Percentiles rank a stretch among this genome's conserved stretches.
Evolutionary conservation across 2,113 vertebrate species (phyloP).

Genomic region (Anoplopoma fimbria): DNA sequence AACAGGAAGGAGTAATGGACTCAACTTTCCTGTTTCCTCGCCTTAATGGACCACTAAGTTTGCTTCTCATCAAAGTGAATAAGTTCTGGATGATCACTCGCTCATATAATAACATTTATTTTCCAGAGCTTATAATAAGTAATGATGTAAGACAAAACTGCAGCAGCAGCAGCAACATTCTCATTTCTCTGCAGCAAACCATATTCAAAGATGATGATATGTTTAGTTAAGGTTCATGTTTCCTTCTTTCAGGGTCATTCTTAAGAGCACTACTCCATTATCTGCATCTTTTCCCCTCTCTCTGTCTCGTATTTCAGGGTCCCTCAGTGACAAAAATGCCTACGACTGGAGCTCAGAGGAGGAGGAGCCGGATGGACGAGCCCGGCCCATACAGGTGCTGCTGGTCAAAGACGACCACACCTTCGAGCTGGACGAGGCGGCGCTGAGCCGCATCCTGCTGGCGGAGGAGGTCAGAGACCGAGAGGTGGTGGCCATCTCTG

Average conservation of each 20-base stretch:
- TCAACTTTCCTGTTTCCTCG: constrained; percentile 27
- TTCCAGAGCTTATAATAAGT: not conserved
- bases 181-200: not conserved
- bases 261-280: not conserved
- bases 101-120: constrained; percentile 13
- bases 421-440: constrained; percentile 95
- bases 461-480: constrained; percentile 92
- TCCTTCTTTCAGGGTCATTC: not conserved
- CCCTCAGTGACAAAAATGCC: constrained; percentile 89
- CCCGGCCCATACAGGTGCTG: constrained; percentile 94
- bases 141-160: not conserved
- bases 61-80: not conserved
- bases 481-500: constrained; percentile 95
- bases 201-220: not conserved
- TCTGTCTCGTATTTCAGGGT: constrained; percentile 70
- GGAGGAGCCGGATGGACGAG: constrained; percentile 91
- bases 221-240: not conserved
- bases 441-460: constrained; percentile 93
- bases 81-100: not conserved
- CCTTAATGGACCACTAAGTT: constrained; percentile 43
- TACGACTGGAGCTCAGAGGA: constrained; percentile 98
- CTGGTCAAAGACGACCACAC: constrained; percentile 98
- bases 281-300: not conserved
- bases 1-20: constrained; percentile 50
- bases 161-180: not conserved